Conservation (phyloP, 2,888 invertebrate species). For the Agrochola macilenta region DNA sequence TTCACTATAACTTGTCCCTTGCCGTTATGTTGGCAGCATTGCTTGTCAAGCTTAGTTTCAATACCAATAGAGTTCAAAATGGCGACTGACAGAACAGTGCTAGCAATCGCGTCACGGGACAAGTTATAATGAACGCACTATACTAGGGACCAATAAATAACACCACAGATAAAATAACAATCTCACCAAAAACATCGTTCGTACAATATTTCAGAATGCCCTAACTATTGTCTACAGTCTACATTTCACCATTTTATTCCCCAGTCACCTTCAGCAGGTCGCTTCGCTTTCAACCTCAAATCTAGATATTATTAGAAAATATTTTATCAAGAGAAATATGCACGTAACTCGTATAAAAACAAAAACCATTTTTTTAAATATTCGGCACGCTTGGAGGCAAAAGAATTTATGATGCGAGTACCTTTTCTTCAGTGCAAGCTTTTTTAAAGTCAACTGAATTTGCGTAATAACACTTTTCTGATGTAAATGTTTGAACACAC, state of each 20-base stretch:
- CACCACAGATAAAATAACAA: slow-evolving; percentile 23
- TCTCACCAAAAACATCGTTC: neutral
- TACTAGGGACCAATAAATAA: neutral
- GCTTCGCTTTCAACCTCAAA: slow-evolving; percentile 35
- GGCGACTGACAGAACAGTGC: no score
- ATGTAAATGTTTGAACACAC: slow-evolving; percentile 32
- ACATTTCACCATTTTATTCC: slow-evolving; percentile 34
- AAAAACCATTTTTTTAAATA: slow-evolving; percentile 50
- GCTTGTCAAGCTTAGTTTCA: no score
- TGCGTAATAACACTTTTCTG: slow-evolving; percentile 39
- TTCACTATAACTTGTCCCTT: no score
- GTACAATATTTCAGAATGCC: slow-evolving; percentile 10
- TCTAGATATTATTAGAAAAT: slow-evolving; percentile 47
- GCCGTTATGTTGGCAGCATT: no score
- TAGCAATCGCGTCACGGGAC: no score
- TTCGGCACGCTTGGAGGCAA: slow-evolving; percentile 16
- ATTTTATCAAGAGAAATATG: slow-evolving; percentile 53
- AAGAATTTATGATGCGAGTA: slow-evolving; percentile 38
- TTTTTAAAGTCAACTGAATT: slow-evolving; percentile 45
- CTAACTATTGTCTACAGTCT: slow-evolving; percentile 14
- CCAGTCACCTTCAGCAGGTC: slow-evolving; percentile 38
- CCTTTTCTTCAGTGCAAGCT: slow-evolving; percentile 12
- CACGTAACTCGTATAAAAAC: slow-evolving; percentile 31
- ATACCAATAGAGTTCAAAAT: no score
- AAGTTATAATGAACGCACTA: no score